phyloP scores from a whole-genome alignment of 2,888 invertebrate species.

The Limnephilus auricula region DNA sequence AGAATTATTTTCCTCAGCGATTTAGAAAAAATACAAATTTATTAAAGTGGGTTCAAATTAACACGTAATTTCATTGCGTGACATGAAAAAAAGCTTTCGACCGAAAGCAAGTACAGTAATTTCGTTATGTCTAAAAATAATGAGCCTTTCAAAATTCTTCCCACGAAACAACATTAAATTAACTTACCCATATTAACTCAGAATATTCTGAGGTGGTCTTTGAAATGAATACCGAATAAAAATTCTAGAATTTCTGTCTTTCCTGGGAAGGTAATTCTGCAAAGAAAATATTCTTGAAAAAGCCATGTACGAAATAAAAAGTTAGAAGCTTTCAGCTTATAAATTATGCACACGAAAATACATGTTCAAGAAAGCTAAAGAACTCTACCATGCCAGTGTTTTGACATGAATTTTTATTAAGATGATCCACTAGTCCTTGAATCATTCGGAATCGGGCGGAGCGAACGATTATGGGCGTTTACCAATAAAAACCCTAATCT shows the following conservation, averaged over 20 bases:
- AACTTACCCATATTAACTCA: background rate
- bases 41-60: background rate
- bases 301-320: background rate
- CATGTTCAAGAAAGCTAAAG: background rate
- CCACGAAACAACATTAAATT: background rate
- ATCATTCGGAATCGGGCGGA: too few relatives aligned
- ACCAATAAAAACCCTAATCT: too few relatives aligned
- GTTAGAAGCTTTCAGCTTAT: background rate
- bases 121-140: background rate
- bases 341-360: background rate
- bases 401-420: background rate
- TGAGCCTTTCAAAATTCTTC: background rate
- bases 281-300: background rate
- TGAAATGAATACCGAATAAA: background rate
- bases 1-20: background rate
- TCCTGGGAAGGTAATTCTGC: background rate
- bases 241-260: background rate
- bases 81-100: background rate
- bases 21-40: background rate
- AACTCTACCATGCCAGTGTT: background rate
- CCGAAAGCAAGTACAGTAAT: background rate
- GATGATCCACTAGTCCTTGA: too few relatives aligned
- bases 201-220: background rate
- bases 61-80: background rate
- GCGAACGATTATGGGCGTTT: too few relatives aligned